Base-by-base conservation (phyloP, 2,113 vertebrate species). In the Podocnemis expansa region DNA sequence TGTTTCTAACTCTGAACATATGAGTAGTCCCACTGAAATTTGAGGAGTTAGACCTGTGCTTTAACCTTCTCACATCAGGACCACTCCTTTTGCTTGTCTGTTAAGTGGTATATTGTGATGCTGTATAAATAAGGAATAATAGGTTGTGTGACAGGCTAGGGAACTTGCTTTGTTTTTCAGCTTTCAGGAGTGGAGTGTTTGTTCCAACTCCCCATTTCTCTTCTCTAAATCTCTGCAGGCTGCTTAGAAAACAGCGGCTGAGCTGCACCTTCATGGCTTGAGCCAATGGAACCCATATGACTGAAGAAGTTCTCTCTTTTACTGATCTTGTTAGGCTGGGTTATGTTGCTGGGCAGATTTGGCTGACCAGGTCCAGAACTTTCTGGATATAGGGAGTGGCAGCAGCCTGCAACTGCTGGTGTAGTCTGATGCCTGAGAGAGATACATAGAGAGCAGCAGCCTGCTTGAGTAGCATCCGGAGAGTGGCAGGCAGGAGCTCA, bases 181-280 rank as follows among this genome's bases (percentile, higher is more conserved):
- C 81, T 90, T 38, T 84, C 29, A 52, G n/a, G n/a, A n/a, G n/a
- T 11, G 93, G 27, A 43, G 17, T 60, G 91, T 90, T 12, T 1
- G 0, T 67, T 88, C 79, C 38, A 0, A 45, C 80, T 84, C 22
- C 73, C 9, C 91, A 63, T 38, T 34, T 60, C 22, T 67, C 92
- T 86, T 85, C 88, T 80, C 80, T 87, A 13, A 85, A 94, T 76
- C 29, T 54, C 45, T 93, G 96, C 91, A 81, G 87, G n/a, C 34
- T 84, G 58, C 60, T 96, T 92, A 92, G 84, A 87, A 92, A 96
- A 94, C 34, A 92, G 56, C 85, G 93, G 75, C 82, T 84, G 88
- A 96, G 73, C 10, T 84, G 93, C 91, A 97, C 94, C 95, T 96
- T 93, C 1, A 2, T 93, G 94, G 89, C 84, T 14, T 91, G 31